These are phyloP conservation scores for Acanthis flammea DNA, from an alignment of 2,797 vertebrate species.

Conservation along the genomic window DNA sequence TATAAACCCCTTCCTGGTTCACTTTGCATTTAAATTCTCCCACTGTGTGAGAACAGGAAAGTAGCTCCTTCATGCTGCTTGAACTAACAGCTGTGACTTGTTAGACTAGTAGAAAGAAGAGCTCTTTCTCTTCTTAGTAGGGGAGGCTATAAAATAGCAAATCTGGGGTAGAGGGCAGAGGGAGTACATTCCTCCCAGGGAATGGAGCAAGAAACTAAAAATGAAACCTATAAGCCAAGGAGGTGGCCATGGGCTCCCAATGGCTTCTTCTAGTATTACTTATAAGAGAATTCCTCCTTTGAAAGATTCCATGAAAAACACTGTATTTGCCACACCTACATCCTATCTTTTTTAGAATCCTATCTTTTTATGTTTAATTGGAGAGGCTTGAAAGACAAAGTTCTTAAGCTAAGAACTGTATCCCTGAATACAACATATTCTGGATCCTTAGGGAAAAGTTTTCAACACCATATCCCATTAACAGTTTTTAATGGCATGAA, in stretches of 20 bases:
- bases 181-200: neutral
- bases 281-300: neutral
- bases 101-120: neutral
- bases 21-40: slow-evolving; percentile 20
- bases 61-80: neutral
- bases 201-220: neutral
- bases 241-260: neutral
- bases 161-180: neutral
- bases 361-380: neutral
- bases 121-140: neutral
- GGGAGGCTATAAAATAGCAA: slow-evolving; percentile 18
- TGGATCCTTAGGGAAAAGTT: neutral
- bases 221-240: neutral
- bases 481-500: neutral
- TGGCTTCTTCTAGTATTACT: neutral
- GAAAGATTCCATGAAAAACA: neutral
- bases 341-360: neutral
- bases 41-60: slow-evolving; percentile 7
- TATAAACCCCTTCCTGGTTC: neutral
- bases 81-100: slow-evolving; percentile 21
- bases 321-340: neutral
- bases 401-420: neutral
- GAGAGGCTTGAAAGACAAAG: neutral
- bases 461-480: neutral
- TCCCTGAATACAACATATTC: neutral